phyloP scores from a whole-genome alignment of 2,113 vertebrate genomes.

The Aptenodytes forsteri region DNA sequence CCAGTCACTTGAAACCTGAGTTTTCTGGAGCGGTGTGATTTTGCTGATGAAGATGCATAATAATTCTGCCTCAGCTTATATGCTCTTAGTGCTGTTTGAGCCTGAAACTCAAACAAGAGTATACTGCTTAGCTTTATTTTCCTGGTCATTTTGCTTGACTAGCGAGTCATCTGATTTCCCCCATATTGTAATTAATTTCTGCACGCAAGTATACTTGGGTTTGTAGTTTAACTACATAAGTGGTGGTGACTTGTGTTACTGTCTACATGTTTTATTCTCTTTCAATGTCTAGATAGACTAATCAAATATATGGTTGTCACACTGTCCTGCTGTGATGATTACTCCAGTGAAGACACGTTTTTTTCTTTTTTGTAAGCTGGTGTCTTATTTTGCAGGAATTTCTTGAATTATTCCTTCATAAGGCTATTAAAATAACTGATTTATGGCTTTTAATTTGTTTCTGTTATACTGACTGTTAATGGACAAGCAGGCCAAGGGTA shows the following conservation, averaged over 20 bases:
- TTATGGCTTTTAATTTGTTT: not conserved
- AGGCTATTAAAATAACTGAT: not conserved
- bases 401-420: not conserved
- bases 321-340: not conserved
- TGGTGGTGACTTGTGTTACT: not conserved
- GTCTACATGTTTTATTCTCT: not conserved
- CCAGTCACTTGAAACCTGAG: not conserved
- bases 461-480: not conserved
- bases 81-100: not conserved
- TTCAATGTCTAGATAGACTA: not conserved
- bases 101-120: not conserved
- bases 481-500: not conserved
- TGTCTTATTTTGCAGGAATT: not conserved
- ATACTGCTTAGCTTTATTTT: not conserved
- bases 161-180: not conserved
- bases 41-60: too few relatives aligned
- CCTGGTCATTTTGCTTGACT: not conserved
- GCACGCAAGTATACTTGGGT: not conserved
- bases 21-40: not conserved
- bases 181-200: not conserved
- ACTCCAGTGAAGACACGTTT: not conserved
- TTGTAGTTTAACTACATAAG: not conserved
- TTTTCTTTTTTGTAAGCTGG: not conserved
- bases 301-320: not conserved
- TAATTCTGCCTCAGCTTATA: not conserved